Evolutionary conservation across 2,888 invertebrate genomes (phyloP), one percentile per base, ranked within the genome.

Genomic region (Trichogramma dendrolimi): DNA sequence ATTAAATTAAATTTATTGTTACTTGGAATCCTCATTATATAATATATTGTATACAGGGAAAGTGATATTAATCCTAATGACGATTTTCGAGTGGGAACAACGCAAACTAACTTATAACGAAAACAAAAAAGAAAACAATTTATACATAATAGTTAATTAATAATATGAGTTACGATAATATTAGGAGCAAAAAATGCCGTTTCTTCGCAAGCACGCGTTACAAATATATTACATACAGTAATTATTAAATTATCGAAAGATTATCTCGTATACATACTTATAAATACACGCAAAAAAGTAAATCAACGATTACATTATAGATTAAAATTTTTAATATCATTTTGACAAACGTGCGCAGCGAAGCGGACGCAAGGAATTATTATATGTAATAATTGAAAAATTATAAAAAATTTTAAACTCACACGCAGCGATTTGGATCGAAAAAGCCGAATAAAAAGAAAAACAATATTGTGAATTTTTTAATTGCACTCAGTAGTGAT

Each of bases 11-110:
- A 62, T 54, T 42, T 60, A 64, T 64, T 64, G 64, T 64, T 64
- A 64, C 60, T 62, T 52, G 42, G 55, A 62, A 56, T 56, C 56
- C 59, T 49, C 49, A 53, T 42, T 54, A 47, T 48, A 52, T 42
- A 59, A 67, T 71, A 27, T 27, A 27, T 27, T 27, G 27, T 27
- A 27, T 70, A 71, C 69, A 71, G 69, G 65, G 72, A 73, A 77
- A 78, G 77, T 76, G 77, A 78, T 79, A 79, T 78, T 79, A 78
- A 76, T 78, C 75, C 74, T 78, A 79, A 77, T 76, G 68, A 72
- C 71, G 70, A 63, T 62, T 63, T 53, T 61, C 56, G 56, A 43
- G 65, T 61, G 60, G 51, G 11, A 56, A 53, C 55, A 55, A 64
- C 46, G 27, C 27, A 27, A 27, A 27, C 27, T 27, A 27, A 27